Evolutionary conservation across 2,797 vertebrate genomes (phyloP).

Genomic region (Gobionotothen gibberifrons): DNA sequence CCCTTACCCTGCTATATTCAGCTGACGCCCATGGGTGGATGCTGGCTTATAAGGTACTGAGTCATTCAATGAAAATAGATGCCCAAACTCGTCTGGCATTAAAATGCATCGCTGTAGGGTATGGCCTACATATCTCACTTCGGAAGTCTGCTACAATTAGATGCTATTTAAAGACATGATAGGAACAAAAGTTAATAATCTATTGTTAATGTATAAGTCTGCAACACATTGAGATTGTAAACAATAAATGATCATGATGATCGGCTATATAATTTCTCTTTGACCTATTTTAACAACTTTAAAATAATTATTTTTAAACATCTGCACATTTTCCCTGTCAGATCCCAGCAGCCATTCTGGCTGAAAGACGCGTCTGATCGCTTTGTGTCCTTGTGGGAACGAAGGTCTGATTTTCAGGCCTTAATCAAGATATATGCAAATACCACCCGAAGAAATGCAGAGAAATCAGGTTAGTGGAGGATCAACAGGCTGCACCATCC

Average conservation of each 20-base stretch:
- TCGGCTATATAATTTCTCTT: neutral
- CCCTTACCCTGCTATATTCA: neutral
- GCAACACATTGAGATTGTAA: neutral
- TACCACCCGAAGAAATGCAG: slow-evolving; percentile 68
- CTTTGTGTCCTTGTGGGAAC: slow-evolving; percentile 34
- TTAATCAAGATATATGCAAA: slow-evolving; percentile 74
- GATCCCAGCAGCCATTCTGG: neutral
- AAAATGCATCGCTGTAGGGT: slow-evolving; percentile 56
- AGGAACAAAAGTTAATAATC: neutral
- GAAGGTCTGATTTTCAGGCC: slow-evolving; percentile 39
- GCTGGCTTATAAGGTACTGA: slow-evolving; percentile 57
- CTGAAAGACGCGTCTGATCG: slow-evolving; percentile 14
- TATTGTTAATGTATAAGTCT: neutral
- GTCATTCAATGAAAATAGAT: slow-evolving; percentile 62
- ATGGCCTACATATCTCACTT: slow-evolving; percentile 44
- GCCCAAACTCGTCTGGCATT: slow-evolving; percentile 68
- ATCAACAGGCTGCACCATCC: slow-evolving; percentile 73
- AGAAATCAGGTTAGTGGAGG: slow-evolving; percentile 75
- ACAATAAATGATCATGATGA: neutral
- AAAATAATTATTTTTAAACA: neutral
- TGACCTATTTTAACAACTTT: neutral
- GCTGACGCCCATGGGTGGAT: slow-evolving; percentile 74
- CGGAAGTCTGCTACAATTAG: slow-evolving; percentile 36
- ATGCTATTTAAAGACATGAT: slow-evolving; percentile 29
- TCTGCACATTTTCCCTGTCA: neutral